phyloP scores from a whole-genome alignment of 2,888 invertebrate genomes.

The Creontiades dilutus region DNA sequence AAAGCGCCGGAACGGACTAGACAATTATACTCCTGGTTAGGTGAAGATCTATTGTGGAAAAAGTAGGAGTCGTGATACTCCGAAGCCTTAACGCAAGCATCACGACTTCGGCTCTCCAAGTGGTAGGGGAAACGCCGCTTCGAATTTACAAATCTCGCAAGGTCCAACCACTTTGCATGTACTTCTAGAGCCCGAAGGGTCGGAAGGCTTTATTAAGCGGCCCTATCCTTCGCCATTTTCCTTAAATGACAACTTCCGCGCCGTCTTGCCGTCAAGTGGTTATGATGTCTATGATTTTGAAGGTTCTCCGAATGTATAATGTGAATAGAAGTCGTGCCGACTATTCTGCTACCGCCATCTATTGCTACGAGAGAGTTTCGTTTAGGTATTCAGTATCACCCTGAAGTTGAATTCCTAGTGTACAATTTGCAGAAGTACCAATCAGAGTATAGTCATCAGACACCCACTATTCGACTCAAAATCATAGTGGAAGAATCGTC shows the following conservation, averaged over 20 bases:
- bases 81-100: conserved; percentile 1
- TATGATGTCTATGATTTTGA: not conserved
- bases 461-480: no score
- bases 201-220: conserved; percentile 3
- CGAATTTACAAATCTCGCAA: not conserved
- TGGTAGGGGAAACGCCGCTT: conserved; percentile 11
- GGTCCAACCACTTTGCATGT: conserved; percentile 10
- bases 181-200: not conserved
- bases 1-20: not conserved
- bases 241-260: not conserved
- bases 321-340: not conserved
- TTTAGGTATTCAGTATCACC: no score
- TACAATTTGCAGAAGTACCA: no score
- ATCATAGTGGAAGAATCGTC: no score
- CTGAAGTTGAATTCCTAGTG: no score
- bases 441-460: no score
- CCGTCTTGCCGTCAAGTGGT: not conserved
- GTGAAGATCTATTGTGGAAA: conserved; percentile 23
- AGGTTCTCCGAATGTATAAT: not conserved
- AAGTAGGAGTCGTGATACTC: conserved; percentile 6
- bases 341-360: not conserved
- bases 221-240: not conserved
- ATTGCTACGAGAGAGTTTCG: not conserved
- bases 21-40: conserved; percentile 36
- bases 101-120: not conserved